Conservation (phyloP, 2,113 vertebrate species). For the Nerophis lumbriciformis region DNA sequence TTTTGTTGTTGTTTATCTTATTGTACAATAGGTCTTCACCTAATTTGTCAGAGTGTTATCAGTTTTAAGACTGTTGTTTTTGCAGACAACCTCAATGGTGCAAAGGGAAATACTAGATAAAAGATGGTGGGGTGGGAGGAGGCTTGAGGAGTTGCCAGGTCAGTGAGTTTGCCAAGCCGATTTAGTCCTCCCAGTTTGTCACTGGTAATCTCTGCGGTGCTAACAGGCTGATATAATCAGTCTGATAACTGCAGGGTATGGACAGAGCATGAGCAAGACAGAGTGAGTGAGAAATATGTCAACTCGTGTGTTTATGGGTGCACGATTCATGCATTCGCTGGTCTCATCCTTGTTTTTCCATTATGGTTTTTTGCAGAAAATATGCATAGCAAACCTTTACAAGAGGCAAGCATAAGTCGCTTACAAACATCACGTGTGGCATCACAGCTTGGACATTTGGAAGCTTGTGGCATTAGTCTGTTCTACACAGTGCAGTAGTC, state of each 20-base stretch:
- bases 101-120: conserved; percentile 40
- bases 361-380: conserved; percentile 24
- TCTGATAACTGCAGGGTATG: conserved; percentile 49
- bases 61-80: conserved; percentile 29
- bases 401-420: conserved; percentile 5
- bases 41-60: conserved; percentile 27
- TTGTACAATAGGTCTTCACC: background rate
- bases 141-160: conserved; percentile 32
- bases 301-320: background rate
- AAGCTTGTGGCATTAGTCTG: conserved; percentile 3
- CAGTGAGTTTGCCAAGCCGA: conserved; percentile 64
- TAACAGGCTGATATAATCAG: conserved; percentile 51
- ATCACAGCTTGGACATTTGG: conserved; percentile 12
- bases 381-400: conserved; percentile 13
- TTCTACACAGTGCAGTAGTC: background rate
- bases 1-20: no score
- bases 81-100: conserved; percentile 22
- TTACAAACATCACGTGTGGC: conserved; percentile 26
- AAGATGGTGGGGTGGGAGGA: background rate
- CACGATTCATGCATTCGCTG: background rate
- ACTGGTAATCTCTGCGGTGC: conserved; percentile 66
- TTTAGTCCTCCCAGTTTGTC: conserved; percentile 67
- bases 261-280: conserved; percentile 26
- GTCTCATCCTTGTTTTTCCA: conserved; percentile 24
- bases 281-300: conserved; percentile 34